Percentiles rank a stretch among this genome's conserved stretches.
These are phyloP conservation scores for Panurus biarmicus DNA, from an alignment of 2,113 vertebrate genomes.

Conservation along the genomic window DNA sequence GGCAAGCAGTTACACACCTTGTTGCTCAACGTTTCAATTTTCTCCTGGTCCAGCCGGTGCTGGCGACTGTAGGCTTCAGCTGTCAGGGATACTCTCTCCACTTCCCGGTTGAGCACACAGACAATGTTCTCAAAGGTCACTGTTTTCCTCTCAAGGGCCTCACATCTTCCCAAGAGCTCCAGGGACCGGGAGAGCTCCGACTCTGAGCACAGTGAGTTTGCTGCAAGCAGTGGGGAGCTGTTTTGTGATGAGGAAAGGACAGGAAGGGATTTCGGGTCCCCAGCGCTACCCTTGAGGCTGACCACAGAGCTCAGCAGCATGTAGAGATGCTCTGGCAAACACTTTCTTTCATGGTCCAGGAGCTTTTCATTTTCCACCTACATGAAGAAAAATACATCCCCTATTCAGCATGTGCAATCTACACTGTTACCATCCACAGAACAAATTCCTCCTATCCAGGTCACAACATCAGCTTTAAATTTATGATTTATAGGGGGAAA, in stretches of 20 bases:
- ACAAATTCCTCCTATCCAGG: neutral
- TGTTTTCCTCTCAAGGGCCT: constrained; percentile 80
- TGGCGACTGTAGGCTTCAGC: constrained; percentile 81
- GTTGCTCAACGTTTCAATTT: constrained; percentile 78
- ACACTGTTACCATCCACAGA: neutral
- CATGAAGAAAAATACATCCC: neutral
- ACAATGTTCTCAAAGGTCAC: constrained; percentile 88
- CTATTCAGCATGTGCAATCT: neutral
- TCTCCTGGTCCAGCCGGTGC: constrained; percentile 85
- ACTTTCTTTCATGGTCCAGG: constrained; percentile 77
- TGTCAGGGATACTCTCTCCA: constrained; percentile 79
- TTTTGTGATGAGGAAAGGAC: neutral
- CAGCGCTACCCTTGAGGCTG: constrained; percentile 39
- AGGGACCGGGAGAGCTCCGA: constrained; percentile 21
- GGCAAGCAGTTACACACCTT: constrained; percentile 71
- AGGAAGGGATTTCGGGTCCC: neutral
- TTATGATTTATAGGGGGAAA: neutral
- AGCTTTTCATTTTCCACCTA: constrained; percentile 82
- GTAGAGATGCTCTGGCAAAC: constrained; percentile 79
- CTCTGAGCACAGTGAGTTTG: neutral
- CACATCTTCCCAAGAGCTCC: constrained; percentile 77
- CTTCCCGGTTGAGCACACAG: constrained; percentile 89
- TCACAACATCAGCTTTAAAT: neutral
- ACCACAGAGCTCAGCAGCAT: constrained; percentile 74
- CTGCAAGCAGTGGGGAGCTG: neutral